A percentile compares a stretch with the other conserved stretches of the same genome.
These are phyloP conservation scores for Baryphthengus martii DNA, from an alignment of 2,113 vertebrate species.

Conservation along the genomic window DNA sequence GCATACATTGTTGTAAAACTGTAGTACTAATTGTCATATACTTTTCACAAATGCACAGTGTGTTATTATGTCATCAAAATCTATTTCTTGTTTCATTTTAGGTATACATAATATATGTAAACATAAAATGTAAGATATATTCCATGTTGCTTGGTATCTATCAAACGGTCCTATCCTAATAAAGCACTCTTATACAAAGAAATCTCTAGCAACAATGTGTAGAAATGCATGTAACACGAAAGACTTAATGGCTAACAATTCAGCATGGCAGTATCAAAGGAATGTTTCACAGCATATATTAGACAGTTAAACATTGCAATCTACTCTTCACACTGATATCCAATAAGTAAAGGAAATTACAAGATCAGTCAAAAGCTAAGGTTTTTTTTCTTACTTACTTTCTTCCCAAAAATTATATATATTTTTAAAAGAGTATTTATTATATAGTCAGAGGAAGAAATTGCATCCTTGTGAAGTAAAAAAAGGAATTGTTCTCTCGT, in stretches of 20 bases:
- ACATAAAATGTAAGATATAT: background rate
- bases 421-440: conserved; percentile 7
- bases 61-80: background rate
- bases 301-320: conserved; percentile 64
- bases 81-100: background rate
- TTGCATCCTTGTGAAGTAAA: background rate
- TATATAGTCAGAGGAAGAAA: conserved; percentile 26
- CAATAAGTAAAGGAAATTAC: conserved; percentile 23
- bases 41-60: background rate
- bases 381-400: conserved; percentile 33
- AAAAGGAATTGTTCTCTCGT: background rate
- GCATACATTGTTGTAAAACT: background rate
- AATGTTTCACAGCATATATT: conserved; percentile 63
- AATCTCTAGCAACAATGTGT: conserved; percentile 34
- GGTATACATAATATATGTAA: background rate
- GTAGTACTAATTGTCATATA: background rate
- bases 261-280: conserved; percentile 28
- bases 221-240: conserved; percentile 34
- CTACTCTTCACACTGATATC: conserved; percentile 43
- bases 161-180: conserved; percentile 49
- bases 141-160: conserved; percentile 39
- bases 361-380: conserved; percentile 49
- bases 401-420: background rate
- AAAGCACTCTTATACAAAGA: conserved; percentile 46
- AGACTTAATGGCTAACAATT: conserved; percentile 62